These are phyloP conservation scores for Temnothorax curvispinosus DNA, from an alignment of 1,140 invertebrate genomes.

Conservation along the genomic window DNA sequence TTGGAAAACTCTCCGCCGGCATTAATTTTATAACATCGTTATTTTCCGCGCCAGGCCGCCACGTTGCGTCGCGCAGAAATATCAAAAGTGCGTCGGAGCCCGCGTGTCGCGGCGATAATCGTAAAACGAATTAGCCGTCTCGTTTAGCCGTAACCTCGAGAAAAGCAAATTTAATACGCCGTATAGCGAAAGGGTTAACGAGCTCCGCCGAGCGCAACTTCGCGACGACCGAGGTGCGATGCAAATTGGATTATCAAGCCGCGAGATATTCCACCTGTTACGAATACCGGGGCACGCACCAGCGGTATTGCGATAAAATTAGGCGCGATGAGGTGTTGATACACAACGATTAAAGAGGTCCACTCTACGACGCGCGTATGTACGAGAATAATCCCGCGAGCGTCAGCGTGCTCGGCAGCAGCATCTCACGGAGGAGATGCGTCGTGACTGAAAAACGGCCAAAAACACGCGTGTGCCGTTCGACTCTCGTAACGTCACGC, in stretches of 20 bases:
- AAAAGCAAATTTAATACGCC: constrained; percentile 24
- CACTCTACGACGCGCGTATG: not conserved
- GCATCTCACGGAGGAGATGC: not conserved
- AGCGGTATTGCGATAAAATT: constrained; percentile 25
- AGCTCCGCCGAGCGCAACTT: constrained; percentile 13
- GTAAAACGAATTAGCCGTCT: constrained; percentile 8
- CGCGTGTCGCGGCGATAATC: not conserved
- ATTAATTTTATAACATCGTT: constrained; percentile 14
- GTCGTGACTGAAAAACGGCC: not conserved
- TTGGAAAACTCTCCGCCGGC: not conserved
- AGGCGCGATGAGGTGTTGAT: not conserved
- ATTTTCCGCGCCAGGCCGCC: not conserved
- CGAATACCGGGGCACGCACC: not conserved
- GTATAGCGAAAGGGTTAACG: constrained; percentile 26
- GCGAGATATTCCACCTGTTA: constrained; percentile 45
- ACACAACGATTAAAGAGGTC: not conserved
- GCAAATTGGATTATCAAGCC: constrained; percentile 32
- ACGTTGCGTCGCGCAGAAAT: not conserved
- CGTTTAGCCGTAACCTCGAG: constrained; percentile 31
- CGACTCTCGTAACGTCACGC: not conserved
- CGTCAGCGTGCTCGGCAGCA: too few relatives aligned
- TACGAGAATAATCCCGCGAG: constrained; percentile 43
- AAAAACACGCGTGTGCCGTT: not conserved
- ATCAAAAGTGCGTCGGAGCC: not conserved
- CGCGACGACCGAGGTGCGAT: not conserved